Evolutionary conservation across 2,888 invertebrate species (phyloP).

Genomic region (Volucella bombylans): DNA sequence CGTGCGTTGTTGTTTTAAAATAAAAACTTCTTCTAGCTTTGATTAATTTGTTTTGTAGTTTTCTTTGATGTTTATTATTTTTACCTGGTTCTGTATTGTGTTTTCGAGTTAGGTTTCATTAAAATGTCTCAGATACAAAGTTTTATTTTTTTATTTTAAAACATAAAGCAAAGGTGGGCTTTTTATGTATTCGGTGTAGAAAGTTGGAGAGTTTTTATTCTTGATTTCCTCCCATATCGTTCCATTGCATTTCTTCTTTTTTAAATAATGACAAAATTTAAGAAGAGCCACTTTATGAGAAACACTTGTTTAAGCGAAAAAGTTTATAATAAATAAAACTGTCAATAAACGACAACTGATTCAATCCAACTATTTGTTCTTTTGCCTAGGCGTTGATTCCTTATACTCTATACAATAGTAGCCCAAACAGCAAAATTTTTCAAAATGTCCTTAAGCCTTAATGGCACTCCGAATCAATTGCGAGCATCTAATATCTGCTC

Average conservation of each 20-base stretch:
- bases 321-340: too few relatives aligned
- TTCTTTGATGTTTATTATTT: not conserved
- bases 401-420: too few relatives aligned
- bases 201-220: not conserved
- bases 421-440: too few relatives aligned
- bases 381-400: too few relatives aligned
- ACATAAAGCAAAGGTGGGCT: slow-evolving; percentile 45
- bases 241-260: not conserved
- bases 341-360: too few relatives aligned
- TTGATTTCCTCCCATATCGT: not conserved
- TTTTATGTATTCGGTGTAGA: slow-evolving; percentile 47
- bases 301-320: too few relatives aligned
- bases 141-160: not conserved
- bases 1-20: slow-evolving; percentile 2
- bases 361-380: too few relatives aligned
- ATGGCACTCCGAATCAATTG: too few relatives aligned
- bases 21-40: not conserved
- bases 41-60: not conserved
- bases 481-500: too few relatives aligned
- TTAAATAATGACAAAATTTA: not conserved
- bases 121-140: not conserved
- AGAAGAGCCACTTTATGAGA: not conserved
- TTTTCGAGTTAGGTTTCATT: not conserved
- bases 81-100: not conserved
- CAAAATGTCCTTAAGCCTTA: too few relatives aligned